Base-by-base conservation (phyloP, 64 coral and sea anemone species). In the Montipora cactus region DNA sequence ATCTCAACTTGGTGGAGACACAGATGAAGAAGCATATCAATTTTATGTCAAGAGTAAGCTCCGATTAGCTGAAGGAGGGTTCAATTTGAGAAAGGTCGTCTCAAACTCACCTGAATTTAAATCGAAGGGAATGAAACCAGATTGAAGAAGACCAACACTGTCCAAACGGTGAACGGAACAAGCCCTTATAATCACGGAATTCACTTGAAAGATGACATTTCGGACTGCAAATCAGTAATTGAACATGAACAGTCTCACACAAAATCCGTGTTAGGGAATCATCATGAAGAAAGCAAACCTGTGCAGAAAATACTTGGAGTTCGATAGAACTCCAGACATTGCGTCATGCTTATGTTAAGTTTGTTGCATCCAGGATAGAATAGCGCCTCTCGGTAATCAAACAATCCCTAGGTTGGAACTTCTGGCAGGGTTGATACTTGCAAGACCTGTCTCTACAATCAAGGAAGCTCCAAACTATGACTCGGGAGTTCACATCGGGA, bases 201-300 rank as follows among this genome's bases (percentile, higher is more conserved):
- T 14, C 58, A 62, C 57, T 22, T 37, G 2, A 13, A 82, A 1
- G 28, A 28, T 28, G 57, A 21, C 55, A 7, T 44, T 0, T 8
- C 49, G 15, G n/a, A 91, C 12, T 10, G 47, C 45, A 19, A 71
- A 50, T 16, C 45, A 2, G 51, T 79, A 4, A 37, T 46, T 10
- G 78, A 91, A 91, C 51, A 78, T 47, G 89, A 82, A 47, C 71
- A 82, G 68, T 68, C 78, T 37, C 82, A 91, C 19, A 19, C 45
- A 10, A 91, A 75, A 71, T 50, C 19, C 68, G 21, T 45, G 11
- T 5, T 87, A 4, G 83, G 25, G 4, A 23, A 1, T 5, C 5
- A 4, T 21, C 18, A 71, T 4, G 68, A 71, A 19, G 21, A 18
- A 71, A 22, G 4, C 21, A 22, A 9, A 21, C 3, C 68, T 21